Conservation (phyloP, 1,140 invertebrate genomes). For the Aphelenchoides fujianensis region DNA sequence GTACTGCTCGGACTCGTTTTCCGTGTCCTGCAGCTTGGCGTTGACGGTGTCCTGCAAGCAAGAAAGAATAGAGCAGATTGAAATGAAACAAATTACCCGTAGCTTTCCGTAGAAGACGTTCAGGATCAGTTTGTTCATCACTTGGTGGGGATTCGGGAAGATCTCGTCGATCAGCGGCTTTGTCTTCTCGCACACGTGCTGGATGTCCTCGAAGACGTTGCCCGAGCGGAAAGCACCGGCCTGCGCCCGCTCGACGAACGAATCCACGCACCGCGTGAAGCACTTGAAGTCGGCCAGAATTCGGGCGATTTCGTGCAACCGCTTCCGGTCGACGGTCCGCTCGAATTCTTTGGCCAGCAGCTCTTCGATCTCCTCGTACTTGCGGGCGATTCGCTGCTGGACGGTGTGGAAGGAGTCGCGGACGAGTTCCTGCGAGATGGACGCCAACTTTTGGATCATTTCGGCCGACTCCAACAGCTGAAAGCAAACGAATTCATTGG, state of each 20-base stretch:
- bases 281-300: conserved; percentile 89
- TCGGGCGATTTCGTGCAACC: conserved; percentile 87
- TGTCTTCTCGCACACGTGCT: conserved; percentile 83
- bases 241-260: conserved; percentile 93
- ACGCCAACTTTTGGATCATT: conserved; percentile 91
- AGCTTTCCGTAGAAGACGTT: conserved; percentile 91
- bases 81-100: conserved; percentile 68
- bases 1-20: conserved; percentile 78
- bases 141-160: conserved; percentile 91
- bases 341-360: conserved; percentile 91
- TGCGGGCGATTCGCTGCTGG: conserved; percentile 55
- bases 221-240: conserved; percentile 73
- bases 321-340: conserved; percentile 77
- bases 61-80: too few relatives aligned
- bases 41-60: conserved; percentile 77
- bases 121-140: conserved; percentile 94
- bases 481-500: conserved; percentile 35
- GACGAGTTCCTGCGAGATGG: conserved; percentile 87
- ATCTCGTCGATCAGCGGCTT: conserved; percentile 84
- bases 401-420: conserved; percentile 62
- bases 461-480: conserved; percentile 92
- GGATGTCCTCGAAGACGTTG: conserved; percentile 84
- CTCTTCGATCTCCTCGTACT: conserved; percentile 87
- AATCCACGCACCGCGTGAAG: conserved; percentile 90
- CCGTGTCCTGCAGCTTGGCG: conserved; percentile 71